Evolutionary conservation across 2,797 vertebrate genomes (phyloP).

Genomic region (Masticophis lateralis): DNA sequence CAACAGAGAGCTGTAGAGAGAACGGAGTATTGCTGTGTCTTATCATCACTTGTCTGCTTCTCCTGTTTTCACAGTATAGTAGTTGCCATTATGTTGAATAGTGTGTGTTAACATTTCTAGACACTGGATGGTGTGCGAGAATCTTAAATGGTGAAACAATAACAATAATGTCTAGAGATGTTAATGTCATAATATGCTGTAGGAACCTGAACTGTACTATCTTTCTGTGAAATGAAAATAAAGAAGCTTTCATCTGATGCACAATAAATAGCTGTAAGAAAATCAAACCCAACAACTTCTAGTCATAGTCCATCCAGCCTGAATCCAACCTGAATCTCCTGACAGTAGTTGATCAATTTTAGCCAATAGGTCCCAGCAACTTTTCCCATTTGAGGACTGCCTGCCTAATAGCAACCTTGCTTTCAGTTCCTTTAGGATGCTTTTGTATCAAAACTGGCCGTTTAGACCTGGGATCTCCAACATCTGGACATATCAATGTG

Average conservation of each 20-base stretch:
- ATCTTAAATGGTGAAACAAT: neutral
- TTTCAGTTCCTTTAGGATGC: neutral
- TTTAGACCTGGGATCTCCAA: neutral
- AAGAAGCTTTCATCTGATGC: neutral
- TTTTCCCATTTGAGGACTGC: neutral
- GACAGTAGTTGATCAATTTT: neutral
- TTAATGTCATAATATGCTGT: neutral
- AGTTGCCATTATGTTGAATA: neutral
- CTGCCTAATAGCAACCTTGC: neutral
- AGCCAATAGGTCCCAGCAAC: neutral
- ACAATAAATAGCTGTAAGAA: neutral
- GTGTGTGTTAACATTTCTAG: neutral
- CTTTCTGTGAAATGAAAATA: neutral
- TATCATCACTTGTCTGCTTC: neutral
- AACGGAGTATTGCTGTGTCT: neutral
- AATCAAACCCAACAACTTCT: neutral
- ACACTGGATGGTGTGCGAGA: neutral
- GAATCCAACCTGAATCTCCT: too few relatives aligned
- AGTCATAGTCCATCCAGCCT: too few relatives aligned
- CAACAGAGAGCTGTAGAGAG: neutral
- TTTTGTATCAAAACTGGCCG: neutral
- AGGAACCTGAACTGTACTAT: neutral
- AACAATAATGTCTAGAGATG: neutral
- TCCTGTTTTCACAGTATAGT: neutral
- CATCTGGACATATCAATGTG: neutral